phyloP scores from a whole-genome alignment of 1,140 invertebrate species.

The Dendroctonus ponderosae region DNA sequence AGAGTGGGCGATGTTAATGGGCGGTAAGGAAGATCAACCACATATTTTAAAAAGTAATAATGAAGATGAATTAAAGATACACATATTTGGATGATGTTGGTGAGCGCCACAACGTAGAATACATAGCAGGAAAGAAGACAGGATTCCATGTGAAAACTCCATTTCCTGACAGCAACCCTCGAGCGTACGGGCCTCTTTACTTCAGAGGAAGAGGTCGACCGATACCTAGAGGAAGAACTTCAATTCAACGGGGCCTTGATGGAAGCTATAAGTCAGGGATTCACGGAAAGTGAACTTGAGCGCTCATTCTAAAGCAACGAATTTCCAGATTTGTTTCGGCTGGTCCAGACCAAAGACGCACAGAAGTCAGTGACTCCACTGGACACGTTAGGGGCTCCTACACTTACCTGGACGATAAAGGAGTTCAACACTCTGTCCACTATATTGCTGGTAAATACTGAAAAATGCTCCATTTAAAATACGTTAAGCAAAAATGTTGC shows the following conservation, averaged over 20 bases:
- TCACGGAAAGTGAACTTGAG: not conserved
- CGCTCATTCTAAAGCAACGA: not conserved
- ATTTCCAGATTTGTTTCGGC: constrained; percentile 62
- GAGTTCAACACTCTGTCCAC: constrained; percentile 65
- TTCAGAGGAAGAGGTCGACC: constrained; percentile 58
- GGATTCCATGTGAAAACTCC: constrained; percentile 71
- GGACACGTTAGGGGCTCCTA: constrained; percentile 71
- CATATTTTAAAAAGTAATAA: not conserved
- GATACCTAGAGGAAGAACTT: constrained; percentile 58
- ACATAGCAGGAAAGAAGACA: constrained; percentile 67
- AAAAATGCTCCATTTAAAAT: not conserved
- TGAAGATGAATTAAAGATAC: constrained; percentile 49
- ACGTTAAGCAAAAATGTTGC: not conserved
- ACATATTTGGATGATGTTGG: constrained; percentile 70
- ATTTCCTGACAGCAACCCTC: constrained; percentile 61
- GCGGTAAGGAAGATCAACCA: constrained; percentile 5
- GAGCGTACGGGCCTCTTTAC: constrained; percentile 57
- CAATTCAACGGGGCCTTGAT: constrained; percentile 60
- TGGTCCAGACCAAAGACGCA: constrained; percentile 67
- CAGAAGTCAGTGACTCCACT: constrained; percentile 66
- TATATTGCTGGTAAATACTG: constrained; percentile 62
- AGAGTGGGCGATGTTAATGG: constrained; percentile 52
- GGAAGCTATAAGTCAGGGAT: constrained; percentile 59
- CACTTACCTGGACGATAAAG: constrained; percentile 72
- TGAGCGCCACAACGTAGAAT: constrained; percentile 68